Conservation (phyloP, 2,888 invertebrate genomes). For the Vesta saturnalis region DNA sequence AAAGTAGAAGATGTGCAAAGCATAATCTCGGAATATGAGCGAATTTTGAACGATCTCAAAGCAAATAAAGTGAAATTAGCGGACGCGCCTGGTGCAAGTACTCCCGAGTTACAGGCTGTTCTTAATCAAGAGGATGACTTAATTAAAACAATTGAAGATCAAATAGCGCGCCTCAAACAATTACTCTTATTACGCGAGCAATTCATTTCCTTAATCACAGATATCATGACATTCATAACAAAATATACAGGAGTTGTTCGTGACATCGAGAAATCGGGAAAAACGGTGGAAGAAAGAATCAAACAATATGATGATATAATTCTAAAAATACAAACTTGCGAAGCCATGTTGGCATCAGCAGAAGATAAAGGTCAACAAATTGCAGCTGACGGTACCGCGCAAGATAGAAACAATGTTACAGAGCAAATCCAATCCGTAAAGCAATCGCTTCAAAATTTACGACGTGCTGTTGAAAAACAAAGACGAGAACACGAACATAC, state of each 20-base stretch:
- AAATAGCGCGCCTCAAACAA: conserved; percentile 82
- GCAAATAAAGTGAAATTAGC: conserved; percentile 80
- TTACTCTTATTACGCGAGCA: conserved; percentile 85
- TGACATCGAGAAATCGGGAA: conserved; percentile 86
- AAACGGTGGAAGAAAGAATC: conserved; percentile 86
- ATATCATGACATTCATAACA: conserved; percentile 87
- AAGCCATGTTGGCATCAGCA: conserved; percentile 86
- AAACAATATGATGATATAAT: conserved; percentile 88
- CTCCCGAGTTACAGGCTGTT: conserved; percentile 82
- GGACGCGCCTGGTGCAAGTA: conserved; percentile 79
- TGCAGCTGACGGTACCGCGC: conserved; percentile 87
- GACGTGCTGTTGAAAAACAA: conserved; percentile 85
- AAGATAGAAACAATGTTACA: conserved; percentile 87
- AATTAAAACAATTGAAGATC: conserved; percentile 85
- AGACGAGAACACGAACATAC: conserved; percentile 88
- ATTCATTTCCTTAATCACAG: conserved; percentile 85
- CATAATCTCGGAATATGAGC: conserved; percentile 81
- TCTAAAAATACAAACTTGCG: conserved; percentile 88
- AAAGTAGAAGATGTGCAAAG: conserved; percentile 90
- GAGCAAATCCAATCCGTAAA: conserved; percentile 88
- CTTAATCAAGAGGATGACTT: conserved; percentile 86
- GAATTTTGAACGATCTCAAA: conserved; percentile 80
- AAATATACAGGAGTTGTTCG: conserved; percentile 87
- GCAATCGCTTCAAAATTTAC: conserved; percentile 81
- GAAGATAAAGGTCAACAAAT: conserved; percentile 94